Evolutionary conservation across 2,113 vertebrate genomes (phyloP).

Genomic region (Zosterops borbonicus): DNA sequence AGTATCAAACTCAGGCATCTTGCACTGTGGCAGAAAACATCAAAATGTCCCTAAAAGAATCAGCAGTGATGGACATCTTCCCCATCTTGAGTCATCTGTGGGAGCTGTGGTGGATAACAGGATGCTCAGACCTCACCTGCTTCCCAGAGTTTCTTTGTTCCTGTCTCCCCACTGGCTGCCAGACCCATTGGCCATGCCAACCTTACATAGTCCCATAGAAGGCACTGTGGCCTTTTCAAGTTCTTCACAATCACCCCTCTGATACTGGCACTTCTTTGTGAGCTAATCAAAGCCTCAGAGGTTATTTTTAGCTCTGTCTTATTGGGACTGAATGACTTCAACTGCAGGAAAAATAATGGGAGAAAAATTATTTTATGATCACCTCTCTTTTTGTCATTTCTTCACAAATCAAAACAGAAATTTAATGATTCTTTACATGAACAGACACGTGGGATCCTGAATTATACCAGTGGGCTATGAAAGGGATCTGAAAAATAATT

Average conservation of each 20-base stretch:
- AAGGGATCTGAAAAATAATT: not conserved
- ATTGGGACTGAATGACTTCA: accelerated
- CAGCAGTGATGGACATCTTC: not conserved
- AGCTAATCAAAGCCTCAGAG: not conserved
- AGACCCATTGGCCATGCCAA: not conserved
- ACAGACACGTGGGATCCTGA: not conserved
- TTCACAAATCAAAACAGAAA: not conserved
- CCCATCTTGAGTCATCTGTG: not conserved
- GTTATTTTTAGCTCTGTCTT: not conserved
- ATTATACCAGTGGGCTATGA: not conserved
- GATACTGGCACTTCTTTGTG: not conserved
- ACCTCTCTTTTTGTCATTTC: not conserved
- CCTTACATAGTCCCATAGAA: not conserved
- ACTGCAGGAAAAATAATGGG: not conserved
- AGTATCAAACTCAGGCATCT: not conserved
- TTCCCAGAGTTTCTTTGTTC: not conserved
- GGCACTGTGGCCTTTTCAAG: not conserved
- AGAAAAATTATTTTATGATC: not conserved
- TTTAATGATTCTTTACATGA: not conserved
- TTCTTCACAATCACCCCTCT: not conserved
- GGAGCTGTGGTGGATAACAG: not conserved
- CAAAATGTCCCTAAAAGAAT: not conserved
- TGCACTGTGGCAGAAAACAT: not conserved
- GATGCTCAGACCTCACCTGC: not conserved
- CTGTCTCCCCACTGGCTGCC: not conserved